A percentile compares a stretch with the other conserved stretches of the same genome.
phyloP scores from a whole-genome alignment of 2,113 vertebrate genomes.

The Anas platyrhynchos region DNA sequence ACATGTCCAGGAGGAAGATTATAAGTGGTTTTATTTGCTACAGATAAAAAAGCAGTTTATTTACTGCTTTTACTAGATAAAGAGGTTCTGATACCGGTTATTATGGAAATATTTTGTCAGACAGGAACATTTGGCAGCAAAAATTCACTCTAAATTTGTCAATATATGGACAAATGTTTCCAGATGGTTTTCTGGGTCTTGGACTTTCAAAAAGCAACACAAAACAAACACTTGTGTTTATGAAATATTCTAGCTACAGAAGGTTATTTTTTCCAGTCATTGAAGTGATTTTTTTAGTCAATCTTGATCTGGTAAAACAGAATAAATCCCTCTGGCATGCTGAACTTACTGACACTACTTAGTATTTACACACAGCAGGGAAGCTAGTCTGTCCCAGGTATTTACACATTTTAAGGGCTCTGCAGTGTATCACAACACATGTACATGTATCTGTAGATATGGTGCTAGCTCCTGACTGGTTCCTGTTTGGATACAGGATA shows the following conservation, averaged over 20 bases:
- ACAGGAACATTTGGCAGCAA: constrained; percentile 37
- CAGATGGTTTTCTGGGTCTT: constrained; percentile 34
- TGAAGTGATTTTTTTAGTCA: constrained; percentile 29
- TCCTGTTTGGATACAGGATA: neutral
- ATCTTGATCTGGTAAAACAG: constrained; percentile 10
- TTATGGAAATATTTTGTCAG: constrained; percentile 43
- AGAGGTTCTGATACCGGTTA: neutral
- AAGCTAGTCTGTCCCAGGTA: neutral
- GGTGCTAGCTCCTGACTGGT: neutral
- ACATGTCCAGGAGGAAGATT: neutral
- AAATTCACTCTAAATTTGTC: constrained; percentile 43
- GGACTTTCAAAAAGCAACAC: constrained; percentile 24
- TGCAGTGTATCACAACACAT: neutral
- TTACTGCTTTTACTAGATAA: constrained; percentile 16
- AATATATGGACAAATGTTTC: constrained; percentile 54
- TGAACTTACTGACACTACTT: constrained; percentile 20
- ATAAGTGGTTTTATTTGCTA: neutral
- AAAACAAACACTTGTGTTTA: constrained; percentile 29
- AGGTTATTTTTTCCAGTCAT: constrained; percentile 26
- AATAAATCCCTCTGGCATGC: constrained; percentile 5
- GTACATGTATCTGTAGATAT: rapidly evolving
- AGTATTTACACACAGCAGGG: constrained; percentile 28
- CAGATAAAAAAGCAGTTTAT: neutral
- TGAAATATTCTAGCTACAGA: constrained; percentile 36
- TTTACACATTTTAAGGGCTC: neutral